Conservation (phyloP, 53 echinoderm and acorn worm genomes). For the Holothuria scabra region DNA sequence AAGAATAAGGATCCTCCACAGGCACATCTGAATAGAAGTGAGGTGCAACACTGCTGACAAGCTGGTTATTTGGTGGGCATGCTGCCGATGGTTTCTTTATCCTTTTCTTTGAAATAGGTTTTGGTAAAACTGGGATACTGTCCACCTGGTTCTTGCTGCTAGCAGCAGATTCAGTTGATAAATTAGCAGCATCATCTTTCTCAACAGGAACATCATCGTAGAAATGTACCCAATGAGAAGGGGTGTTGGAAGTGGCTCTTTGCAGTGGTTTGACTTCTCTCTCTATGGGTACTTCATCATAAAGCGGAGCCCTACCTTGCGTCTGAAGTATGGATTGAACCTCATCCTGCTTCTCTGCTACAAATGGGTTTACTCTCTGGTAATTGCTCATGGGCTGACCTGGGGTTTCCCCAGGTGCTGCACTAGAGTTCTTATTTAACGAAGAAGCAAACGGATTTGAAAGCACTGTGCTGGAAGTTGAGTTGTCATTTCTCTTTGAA, state of each 20-base stretch:
- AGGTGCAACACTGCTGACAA: slow-evolving; percentile 9
- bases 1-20: slow-evolving; percentile 38
- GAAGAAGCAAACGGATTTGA: slow-evolving; percentile 42
- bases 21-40: slow-evolving; percentile 45
- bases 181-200: slow-evolving; percentile 16
- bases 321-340: too few relatives aligned
- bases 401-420: neutral
- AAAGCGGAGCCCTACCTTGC: neutral
- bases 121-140: slow-evolving; percentile 38
- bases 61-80: slow-evolving; percentile 39
- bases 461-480: neutral
- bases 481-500: neutral
- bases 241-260: neutral
- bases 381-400: neutral
- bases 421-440: neutral
- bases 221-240: slow-evolving; percentile 80
- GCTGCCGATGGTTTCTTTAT: slow-evolving; percentile 32
- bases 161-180: neutral
- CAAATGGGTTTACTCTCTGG: slow-evolving; percentile 30
- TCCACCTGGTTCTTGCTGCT: neutral
- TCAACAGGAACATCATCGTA: slow-evolving; percentile 89
- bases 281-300: slow-evolving; percentile 20
- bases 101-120: slow-evolving; percentile 35
- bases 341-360: too few relatives aligned
- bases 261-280: neutral